Conservation (phyloP, 2,888 invertebrate species). For the Tupiocoris notatus region DNA sequence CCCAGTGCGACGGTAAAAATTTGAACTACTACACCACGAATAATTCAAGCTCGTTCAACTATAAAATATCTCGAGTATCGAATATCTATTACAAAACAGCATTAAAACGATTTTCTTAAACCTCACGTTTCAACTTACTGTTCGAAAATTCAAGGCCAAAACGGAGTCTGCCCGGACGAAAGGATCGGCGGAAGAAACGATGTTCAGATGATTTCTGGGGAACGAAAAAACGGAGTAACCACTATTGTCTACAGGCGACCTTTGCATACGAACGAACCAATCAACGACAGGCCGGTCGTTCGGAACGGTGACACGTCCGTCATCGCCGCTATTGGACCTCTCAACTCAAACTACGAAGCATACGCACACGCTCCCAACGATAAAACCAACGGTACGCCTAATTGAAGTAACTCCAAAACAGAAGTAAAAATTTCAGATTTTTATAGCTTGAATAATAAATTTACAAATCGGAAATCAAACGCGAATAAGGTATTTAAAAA, state of each 20-base stretch:
- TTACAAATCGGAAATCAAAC: no score
- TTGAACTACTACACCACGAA: no score
- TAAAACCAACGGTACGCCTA: constrained; percentile 65
- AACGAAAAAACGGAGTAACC: constrained; percentile 75
- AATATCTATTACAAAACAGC: no score
- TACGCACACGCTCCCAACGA: constrained; percentile 77
- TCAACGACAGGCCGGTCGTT: constrained; percentile 69
- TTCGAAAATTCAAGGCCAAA: constrained; percentile 55
- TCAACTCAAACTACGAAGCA: constrained; percentile 76
- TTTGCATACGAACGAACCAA: constrained; percentile 70
- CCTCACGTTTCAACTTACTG: no score
- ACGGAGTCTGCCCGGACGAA: constrained; percentile 83
- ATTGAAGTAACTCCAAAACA: no score
- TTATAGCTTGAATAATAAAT: no score
- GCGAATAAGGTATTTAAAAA: no score
- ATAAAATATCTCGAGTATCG: no score
- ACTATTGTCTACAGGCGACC: constrained; percentile 77
- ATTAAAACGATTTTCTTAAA: no score
- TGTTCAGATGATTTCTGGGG: constrained; percentile 70
- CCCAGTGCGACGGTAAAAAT: constrained; percentile 54
- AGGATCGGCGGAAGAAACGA: constrained; percentile 78
- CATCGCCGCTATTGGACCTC: constrained; percentile 83
- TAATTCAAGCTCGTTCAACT: no score
- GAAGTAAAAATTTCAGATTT: no score
- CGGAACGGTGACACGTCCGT: constrained; percentile 70